Evolutionary conservation across 2,888 invertebrate species (phyloP).

Genomic region (Amphipoea lucens): DNA sequence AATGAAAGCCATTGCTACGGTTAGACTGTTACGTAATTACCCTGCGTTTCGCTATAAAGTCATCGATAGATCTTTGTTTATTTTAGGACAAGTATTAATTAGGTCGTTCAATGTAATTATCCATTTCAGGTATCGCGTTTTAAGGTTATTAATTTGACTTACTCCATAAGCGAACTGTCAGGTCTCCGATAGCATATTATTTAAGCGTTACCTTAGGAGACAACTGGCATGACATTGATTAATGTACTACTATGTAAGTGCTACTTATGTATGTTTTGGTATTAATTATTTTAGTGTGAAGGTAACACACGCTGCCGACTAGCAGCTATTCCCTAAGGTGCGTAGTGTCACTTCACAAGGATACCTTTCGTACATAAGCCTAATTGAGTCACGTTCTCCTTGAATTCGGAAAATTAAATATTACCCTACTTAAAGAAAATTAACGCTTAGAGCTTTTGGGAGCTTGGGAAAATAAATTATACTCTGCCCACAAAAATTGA

Average conservation of each 20-base stretch:
- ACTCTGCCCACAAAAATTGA: background rate
- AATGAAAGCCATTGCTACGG: background rate
- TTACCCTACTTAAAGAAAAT: background rate
- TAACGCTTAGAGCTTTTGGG: background rate
- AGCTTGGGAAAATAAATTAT: background rate
- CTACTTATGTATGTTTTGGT: constrained; percentile 28
- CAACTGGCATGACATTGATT: constrained; percentile 32
- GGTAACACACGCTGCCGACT: constrained; percentile 37
- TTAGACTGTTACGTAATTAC: background rate
- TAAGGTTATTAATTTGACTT: constrained; percentile 3
- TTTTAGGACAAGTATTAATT: background rate
- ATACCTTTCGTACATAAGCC: constrained; percentile 34
- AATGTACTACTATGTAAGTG: constrained; percentile 7
- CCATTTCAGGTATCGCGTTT: background rate
- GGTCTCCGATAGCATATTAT: constrained; percentile 13
- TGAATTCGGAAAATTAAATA: constrained; percentile 18
- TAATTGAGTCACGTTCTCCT: constrained; percentile 45
- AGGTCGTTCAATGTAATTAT: background rate
- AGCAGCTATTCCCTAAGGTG: constrained; percentile 52
- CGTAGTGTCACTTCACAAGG: constrained; percentile 49
- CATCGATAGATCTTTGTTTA: background rate
- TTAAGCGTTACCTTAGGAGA: constrained; percentile 35
- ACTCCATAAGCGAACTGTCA: background rate
- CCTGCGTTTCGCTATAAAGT: background rate
- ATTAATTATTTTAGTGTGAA: constrained; percentile 51